Evolutionary conservation across 2,888 invertebrate species (phyloP), one percentile per base, ranked within the genome.

Genomic region (Coelinius sp.): DNA sequence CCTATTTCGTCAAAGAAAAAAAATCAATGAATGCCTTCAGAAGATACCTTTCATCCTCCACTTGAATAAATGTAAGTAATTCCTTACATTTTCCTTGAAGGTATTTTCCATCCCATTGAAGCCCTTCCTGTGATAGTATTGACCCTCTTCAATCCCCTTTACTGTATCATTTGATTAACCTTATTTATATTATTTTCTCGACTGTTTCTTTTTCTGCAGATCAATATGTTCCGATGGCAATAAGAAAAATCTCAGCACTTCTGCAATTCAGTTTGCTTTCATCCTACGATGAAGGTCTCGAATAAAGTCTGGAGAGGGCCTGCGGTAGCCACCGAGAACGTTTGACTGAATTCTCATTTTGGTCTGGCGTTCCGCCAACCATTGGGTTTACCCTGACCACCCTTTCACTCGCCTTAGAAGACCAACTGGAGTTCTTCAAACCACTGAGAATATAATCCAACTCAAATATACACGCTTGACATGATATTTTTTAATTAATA

Each of bases 321-420:
- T n/a, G n/a, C n/a, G n/a, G n/a, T n/a, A 10, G 35, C 59, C 41
- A 41, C 56, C 27, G 62, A 44, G 25, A 74, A 70, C 72, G 73
- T 70, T 76, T 72, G 72, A 76, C 77, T 68, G 68, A 70, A 59
- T 77, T 76, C 75, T 76, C 76, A 73, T 75, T 77, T 75, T 63
- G 66, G 27, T 72, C 66, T 77, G 77, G 77, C 73, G 4, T 38
- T 24, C 20, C 44, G 77, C 77, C 77, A 77, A 76, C 59, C 64
- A 52, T 65, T 73, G 70, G 52, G 17, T 5, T 35, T 14, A 56
- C 31, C 31, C 64, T 64, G 41, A 63, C 64, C 52, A 41, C 64
- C 52, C 52, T 64, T 59, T 59, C 2, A 56, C 17, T 17, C 27
- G 27, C 63, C 22, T 14, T 49, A 17, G 49, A 25, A 67, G 67